Conservation (phyloP, 1,140 invertebrate species). For the Argopecten irradians region DNA sequence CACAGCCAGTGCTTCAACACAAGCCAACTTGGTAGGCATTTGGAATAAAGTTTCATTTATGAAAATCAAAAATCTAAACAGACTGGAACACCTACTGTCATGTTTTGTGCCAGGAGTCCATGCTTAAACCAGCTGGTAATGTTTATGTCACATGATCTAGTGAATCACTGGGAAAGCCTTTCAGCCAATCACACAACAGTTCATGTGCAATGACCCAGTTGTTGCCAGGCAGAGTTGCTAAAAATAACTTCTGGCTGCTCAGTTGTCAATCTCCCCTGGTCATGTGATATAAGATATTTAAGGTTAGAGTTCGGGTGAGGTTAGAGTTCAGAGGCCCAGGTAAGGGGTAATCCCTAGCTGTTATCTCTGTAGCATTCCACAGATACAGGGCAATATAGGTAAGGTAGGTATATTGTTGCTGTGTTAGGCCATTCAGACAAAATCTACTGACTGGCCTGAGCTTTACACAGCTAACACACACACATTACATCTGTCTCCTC, state of each 20-base stretch:
- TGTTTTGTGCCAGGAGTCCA: background rate
- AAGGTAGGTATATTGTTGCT: constrained; percentile 2
- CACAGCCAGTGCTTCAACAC: background rate
- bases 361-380: background rate
- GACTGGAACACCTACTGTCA: constrained; percentile 17
- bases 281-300: constrained; percentile 41
- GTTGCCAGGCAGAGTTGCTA: constrained; percentile 52
- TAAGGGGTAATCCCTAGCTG: constrained; percentile 14
- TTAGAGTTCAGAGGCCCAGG: constrained; percentile 29
- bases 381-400: background rate
- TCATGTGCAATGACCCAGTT: constrained; percentile 51
- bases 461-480: background rate
- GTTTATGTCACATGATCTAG: constrained; percentile 52
- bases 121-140: constrained; percentile 49
- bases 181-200: constrained; percentile 46
- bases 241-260: constrained; percentile 41
- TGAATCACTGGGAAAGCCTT: background rate
- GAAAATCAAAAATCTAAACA: background rate
- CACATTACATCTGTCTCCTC: background rate
- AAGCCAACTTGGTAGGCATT: background rate
- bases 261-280: constrained; percentile 39
- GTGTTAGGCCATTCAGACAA: background rate
- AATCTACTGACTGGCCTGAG: background rate
- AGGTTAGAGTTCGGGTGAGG: constrained; percentile 31
- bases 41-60: background rate